Conservation (phyloP, 2,113 vertebrate species). For the Ptyas mucosa region DNA sequence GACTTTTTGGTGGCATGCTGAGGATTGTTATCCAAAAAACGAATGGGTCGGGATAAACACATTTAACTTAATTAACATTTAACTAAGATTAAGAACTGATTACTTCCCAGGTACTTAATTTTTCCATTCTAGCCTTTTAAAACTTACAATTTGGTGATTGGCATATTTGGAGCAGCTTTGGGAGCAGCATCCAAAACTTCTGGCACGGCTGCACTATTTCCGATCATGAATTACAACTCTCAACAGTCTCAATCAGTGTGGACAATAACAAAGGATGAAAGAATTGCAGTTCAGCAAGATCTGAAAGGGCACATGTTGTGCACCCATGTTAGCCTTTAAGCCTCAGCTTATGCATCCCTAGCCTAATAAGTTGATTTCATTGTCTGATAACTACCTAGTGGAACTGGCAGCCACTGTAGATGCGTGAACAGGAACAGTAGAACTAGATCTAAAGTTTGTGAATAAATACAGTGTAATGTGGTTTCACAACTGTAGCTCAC, state of each 20-base stretch:
- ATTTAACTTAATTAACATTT: not conserved
- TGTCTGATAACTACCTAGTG: not conserved
- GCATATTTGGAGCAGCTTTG: not conserved
- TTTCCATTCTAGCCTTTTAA: not conserved
- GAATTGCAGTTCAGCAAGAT: not conserved
- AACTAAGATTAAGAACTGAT: not conserved
- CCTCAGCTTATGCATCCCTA: not conserved
- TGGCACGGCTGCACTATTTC: not conserved
- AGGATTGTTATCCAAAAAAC: not conserved
- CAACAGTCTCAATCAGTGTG: not conserved
- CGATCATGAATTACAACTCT: not conserved
- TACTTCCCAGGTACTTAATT: not conserved
- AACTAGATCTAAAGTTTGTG: not conserved
- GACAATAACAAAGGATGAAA: not conserved
- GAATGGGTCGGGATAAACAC: not conserved
- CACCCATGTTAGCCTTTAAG: not conserved
- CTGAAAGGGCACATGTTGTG: not conserved
- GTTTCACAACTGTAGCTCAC: not conserved
- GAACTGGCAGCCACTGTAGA: not conserved
- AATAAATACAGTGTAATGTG: not conserved
- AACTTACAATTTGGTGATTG: not conserved
- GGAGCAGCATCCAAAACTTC: not conserved
- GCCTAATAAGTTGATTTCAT: not conserved
- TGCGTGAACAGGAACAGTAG: not conserved
- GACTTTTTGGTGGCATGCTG: not conserved